Conservation (phyloP, 2,888 invertebrate species). For the Molorchus minor region DNA sequence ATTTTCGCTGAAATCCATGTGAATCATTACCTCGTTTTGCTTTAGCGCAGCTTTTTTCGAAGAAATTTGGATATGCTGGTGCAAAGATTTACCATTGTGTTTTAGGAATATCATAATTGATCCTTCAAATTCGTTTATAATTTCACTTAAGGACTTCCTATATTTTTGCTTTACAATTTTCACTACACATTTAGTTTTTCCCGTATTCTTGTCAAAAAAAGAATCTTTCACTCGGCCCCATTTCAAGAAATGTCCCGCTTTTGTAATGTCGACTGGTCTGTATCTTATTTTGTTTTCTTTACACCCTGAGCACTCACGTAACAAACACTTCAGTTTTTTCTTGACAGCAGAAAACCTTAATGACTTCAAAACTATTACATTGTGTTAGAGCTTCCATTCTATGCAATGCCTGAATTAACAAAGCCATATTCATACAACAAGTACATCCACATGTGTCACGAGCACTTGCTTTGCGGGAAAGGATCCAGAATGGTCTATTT, state of each 20-base stretch:
- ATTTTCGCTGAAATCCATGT: conserved; percentile 11
- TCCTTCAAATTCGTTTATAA: conserved; percentile 1
- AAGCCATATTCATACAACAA: conserved; percentile 7
- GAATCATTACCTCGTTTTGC: conserved; percentile 3
- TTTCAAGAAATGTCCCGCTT: conserved; percentile 6
- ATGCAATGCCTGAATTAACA: conserved; percentile 9
- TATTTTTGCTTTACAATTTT: conserved; percentile 10
- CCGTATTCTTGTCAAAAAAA: not conserved
- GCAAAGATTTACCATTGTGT: not conserved
- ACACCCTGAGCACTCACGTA: conserved; percentile 14
- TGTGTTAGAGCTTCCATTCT: not conserved
- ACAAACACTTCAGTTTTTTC: conserved; percentile 8
- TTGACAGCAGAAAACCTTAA: conserved; percentile 9
- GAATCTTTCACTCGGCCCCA: not conserved
- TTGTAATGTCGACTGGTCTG: not conserved
- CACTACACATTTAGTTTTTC: not conserved
- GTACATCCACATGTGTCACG: conserved; percentile 17
- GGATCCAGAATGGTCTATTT: conserved; percentile 9
- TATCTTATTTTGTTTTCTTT: conserved; percentile 9
- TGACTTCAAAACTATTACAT: conserved; percentile 2
- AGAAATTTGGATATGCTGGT: not conserved
- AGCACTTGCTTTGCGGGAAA: conserved; percentile 9
- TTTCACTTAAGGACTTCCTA: conserved; percentile 8
- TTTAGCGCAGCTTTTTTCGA: conserved; percentile 4
- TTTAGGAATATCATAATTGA: not conserved